A percentile compares a stretch with the other conserved stretches of the same genome.
phyloP scores from a whole-genome alignment of 2,113 vertebrate genomes.

The Cavia porcellus region DNA sequence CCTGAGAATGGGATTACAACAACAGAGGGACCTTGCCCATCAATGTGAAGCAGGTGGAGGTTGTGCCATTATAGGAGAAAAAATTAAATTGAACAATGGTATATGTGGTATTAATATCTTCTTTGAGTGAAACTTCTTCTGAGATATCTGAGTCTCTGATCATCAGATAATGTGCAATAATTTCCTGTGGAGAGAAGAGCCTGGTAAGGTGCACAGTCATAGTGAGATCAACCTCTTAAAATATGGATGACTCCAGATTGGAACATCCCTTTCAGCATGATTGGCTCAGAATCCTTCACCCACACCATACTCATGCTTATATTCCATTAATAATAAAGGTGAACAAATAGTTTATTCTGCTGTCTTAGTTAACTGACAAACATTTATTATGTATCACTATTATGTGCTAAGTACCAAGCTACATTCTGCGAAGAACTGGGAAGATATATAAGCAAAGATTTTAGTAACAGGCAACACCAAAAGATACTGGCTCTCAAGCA shows the following conservation, averaged over 20 bases:
- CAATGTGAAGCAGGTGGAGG: background rate
- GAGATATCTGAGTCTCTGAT: background rate
- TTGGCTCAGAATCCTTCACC: background rate
- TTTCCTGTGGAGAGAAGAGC: background rate
- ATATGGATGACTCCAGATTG: background rate
- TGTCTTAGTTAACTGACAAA: conserved; percentile 31
- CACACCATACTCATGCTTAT: background rate
- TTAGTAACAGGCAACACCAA: background rate
- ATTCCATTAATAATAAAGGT: background rate
- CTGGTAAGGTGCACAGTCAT: background rate
- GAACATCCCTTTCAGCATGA: background rate
- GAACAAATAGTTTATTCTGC: background rate
- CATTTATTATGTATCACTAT: background rate
- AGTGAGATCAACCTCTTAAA: background rate
- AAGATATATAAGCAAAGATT: background rate
- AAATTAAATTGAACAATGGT: background rate
- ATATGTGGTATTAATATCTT: background rate
- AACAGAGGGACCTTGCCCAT: background rate
- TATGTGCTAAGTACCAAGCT: background rate
- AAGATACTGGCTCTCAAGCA: background rate
- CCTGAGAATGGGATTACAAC: background rate
- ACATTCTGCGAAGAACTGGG: background rate
- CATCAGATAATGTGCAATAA: background rate
- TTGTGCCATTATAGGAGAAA: background rate
- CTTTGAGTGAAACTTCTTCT: conserved; percentile 11